Conservation (phyloP, 2,113 vertebrate species). For the Puntigrus tetrazona region DNA sequence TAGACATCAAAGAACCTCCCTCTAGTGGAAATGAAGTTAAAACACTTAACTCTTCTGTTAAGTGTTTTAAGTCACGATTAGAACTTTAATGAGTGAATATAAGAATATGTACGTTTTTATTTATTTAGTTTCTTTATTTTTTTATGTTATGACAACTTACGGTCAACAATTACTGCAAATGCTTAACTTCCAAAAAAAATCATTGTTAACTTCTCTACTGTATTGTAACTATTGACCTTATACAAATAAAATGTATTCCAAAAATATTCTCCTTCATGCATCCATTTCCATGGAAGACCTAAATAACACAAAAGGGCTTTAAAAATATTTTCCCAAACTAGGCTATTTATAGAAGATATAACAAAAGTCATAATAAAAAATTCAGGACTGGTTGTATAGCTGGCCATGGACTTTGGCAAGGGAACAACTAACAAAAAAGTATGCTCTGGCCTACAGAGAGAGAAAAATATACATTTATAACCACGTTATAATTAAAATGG, state of each 20-base stretch:
- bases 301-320: background rate
- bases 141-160: background rate
- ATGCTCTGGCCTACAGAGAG: background rate
- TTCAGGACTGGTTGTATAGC: background rate
- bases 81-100: too few species aligned
- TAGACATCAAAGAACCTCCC: background rate
- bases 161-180: background rate
- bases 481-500: too few species aligned
- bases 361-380: background rate
- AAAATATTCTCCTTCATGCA: background rate
- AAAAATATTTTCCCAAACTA: background rate
- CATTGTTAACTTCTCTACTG: background rate
- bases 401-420: background rate
- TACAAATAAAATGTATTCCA: background rate
- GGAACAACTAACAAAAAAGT: background rate
- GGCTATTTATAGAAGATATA: background rate
- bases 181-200: too few species aligned
- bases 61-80: background rate
- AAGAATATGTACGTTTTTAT: background rate
- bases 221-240: background rate
- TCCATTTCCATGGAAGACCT: background rate
- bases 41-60: too few species aligned
- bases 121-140: too few species aligned
- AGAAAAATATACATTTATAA: too few species aligned
- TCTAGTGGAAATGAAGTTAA: too few species aligned